These are phyloP conservation scores for Drosophila orena DNA, from an alignment of 1,140 invertebrate species.

Conservation along the genomic window DNA sequence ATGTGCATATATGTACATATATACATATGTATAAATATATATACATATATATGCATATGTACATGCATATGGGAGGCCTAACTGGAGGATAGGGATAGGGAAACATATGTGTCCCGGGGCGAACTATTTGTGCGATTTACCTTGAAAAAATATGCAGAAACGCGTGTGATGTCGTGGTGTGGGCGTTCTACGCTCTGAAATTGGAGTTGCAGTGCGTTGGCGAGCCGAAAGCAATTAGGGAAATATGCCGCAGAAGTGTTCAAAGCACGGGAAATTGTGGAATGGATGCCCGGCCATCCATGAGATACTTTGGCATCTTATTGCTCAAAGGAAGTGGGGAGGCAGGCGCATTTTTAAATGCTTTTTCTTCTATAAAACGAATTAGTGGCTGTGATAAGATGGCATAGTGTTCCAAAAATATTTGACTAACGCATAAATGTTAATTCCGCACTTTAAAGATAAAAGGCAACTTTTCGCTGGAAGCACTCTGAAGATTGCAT, in stretches of 20 bases:
- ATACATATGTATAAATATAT: too few species aligned
- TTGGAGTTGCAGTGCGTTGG: constrained; percentile 34
- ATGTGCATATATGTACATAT: too few species aligned
- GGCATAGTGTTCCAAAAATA: too few species aligned
- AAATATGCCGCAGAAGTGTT: constrained; percentile 36
- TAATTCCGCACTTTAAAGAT: too few species aligned
- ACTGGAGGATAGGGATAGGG: constrained; percentile 19
- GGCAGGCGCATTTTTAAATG: too few species aligned
- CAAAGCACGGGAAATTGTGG: not conserved
- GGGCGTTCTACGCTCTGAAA: constrained; percentile 38
- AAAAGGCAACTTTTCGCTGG: too few species aligned
- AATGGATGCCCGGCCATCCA: not conserved
- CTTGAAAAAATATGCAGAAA: constrained; percentile 70
- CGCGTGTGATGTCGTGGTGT: constrained; percentile 37
- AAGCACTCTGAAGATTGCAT: too few species aligned
- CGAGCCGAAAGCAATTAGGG: constrained; percentile 36
- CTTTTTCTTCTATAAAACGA: too few species aligned
- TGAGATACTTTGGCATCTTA: constrained; percentile 14
- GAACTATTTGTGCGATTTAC: constrained; percentile 77
- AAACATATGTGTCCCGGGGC: constrained; percentile 58
- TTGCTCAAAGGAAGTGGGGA: not conserved
- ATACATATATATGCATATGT: not conserved
- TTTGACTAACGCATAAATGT: too few species aligned
- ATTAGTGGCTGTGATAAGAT: too few species aligned
- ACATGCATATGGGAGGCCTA: constrained; percentile 21